Evolutionary conservation across 2,888 invertebrate species (phyloP), one percentile per base, ranked within the genome.

Genomic region (Drosophila anomelani): DNA sequence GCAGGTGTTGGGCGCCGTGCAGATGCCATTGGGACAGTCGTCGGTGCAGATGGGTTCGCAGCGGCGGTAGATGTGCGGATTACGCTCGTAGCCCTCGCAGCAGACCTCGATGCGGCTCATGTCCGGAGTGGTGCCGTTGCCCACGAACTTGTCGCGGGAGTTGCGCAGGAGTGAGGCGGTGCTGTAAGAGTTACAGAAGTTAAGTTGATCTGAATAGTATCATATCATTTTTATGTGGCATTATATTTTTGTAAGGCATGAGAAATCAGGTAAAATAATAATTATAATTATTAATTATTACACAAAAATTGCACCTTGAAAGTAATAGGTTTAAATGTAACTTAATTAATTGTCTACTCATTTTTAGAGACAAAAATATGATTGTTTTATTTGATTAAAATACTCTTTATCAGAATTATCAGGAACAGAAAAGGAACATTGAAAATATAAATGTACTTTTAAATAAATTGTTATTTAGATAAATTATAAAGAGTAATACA

Each of bases 71-170:
- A 81, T 76, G 53, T 86, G 89, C 1, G 78, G 84, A 90, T 95
- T 95, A 13, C 94, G 94, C 71, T 93, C 93, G 91, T 95, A 96
- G 17, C 96, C 96, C 0, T 94, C 94, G 88, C 96, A 96, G 89
- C 96, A 96, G 29, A 95, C 93, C 75, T 95, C 93, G 79, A 96
- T 94, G 71, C 94, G 94, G 85, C 95, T 95, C 82, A 94, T 93
- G 26, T 94, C 94, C 8, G 95, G 92, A 2, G 94, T 93, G 0
- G 95, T 91, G 34, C 92, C 92, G 72, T 92, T 92, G 51, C 92
- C 91, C 20, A 71, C 80, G 1, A 89, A 88, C 2, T 88, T 73
- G 0, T 73, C 72, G 0, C 79, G 77, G n/a, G 85, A 60, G 29
- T 85, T 75, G 75, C 85, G 80, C 15, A 91, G 74, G 20, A 92